phyloP scores from a whole-genome alignment of 2,888 invertebrate genomes.

The Troides helena region DNA sequence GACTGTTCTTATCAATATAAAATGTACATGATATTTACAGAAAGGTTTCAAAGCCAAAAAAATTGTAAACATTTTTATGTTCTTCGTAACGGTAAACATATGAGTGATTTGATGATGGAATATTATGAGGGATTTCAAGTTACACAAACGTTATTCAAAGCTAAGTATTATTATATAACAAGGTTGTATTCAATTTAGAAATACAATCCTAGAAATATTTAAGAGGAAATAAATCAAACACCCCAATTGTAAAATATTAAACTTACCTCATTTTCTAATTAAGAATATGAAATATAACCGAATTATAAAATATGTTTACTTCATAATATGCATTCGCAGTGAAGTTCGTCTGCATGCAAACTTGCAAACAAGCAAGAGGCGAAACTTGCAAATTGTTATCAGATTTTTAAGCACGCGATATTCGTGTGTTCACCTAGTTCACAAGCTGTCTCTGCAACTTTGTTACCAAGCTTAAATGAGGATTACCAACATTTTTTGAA shows the following conservation, averaged over 20 bases:
- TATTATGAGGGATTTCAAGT: no score
- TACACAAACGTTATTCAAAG: no score
- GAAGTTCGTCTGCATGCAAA: background rate
- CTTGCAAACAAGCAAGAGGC: background rate
- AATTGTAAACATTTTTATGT: no score
- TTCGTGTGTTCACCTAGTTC: background rate
- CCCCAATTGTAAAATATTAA: background rate
- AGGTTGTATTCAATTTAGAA: no score
- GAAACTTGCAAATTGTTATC: background rate
- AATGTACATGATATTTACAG: no score
- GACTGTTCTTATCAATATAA: no score
- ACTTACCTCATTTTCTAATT: background rate
- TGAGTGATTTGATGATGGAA: no score
- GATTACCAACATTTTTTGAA: background rate
- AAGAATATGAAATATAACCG: background rate
- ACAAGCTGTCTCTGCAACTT: background rate
- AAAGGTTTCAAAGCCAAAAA: no score
- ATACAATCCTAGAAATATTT: background rate
- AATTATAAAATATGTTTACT: background rate
- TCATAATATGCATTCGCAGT: background rate
- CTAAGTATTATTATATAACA: no score
- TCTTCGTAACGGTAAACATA: no score
- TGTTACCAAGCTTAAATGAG: background rate
- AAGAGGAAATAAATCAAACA: background rate
- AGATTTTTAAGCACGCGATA: slow-evolving; percentile 3